Evolutionary conservation across 2,797 vertebrate genomes (phyloP), one percentile per base, ranked within the genome.

Genomic region (Takifugu ocellatus): DNA sequence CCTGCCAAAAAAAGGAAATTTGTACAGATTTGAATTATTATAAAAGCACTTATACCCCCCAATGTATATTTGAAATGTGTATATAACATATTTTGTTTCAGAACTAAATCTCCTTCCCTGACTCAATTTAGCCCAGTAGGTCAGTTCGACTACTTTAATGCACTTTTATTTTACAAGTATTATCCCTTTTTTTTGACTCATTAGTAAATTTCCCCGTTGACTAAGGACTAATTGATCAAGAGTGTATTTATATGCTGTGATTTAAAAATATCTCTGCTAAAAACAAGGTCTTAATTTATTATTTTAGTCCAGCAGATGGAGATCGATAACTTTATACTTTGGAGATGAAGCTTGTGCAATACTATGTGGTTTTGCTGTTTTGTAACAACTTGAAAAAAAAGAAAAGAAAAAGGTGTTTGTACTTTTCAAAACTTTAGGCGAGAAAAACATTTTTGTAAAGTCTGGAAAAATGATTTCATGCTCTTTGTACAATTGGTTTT

Each of bases 291-390:
- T 91, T 91, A 91, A 90, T 91, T 91, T 91, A 90, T 90, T 86
- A 63, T 84, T 89, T 87, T 87, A 87, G 76, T 85, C 70, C 81
- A 61, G 74, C 84, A 82, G 75, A 88, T 78, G 75, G 84, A 88
- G 85, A 90, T 89, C 82, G 80, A 84, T 75, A 88, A 86, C 85
- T 90, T 91, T 90, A 88, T 94, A 96, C 94, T 95, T 94, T 94
- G 92, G 91, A 91, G 90, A 94, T 92, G 88, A 92, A 88, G 93
- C 92, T 88, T 93, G 94, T 98, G 95, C 94, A 98, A 96, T 97
- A 95, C 93, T 85, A 91, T 84, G 90, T 96, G 93, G 92, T 93
- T 92, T 93, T 93, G 93, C 93, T 91, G 90, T 94, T 98, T 98
- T 96, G 92, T 94, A 95, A n/a, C 16, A 21, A 21, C 9, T 21